phyloP scores from a whole-genome alignment of 2,797 vertebrate species.

The Poeciliopsis gracilis region DNA sequence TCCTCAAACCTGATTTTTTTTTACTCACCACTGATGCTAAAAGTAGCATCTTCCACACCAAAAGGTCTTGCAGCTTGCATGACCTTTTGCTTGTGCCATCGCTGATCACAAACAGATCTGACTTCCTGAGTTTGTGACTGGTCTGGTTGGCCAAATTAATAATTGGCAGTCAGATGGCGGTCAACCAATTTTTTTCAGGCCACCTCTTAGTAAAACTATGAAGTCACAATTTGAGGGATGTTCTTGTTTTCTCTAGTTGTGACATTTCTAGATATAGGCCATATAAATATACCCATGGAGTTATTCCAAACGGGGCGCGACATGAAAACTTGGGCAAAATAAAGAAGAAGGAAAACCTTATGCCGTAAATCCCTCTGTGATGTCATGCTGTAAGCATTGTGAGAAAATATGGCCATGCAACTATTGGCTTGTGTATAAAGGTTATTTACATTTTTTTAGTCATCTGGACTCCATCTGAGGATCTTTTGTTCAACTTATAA shows the following conservation, averaged over 20 bases:
- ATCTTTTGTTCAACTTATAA: background rate
- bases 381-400: background rate
- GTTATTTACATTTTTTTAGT: background rate
- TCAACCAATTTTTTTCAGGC: background rate
- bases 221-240: background rate
- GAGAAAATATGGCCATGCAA: background rate
- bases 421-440: background rate
- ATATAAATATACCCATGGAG: background rate
- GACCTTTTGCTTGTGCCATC: background rate
- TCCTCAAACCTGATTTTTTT: background rate
- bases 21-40: background rate
- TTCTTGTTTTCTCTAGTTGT: background rate
- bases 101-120: background rate
- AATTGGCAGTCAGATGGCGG: background rate
- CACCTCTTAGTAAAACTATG: background rate
- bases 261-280: background rate
- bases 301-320: background rate
- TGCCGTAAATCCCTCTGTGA: background rate
- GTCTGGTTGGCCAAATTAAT: background rate
- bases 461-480: background rate
- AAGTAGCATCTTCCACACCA: background rate
- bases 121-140: background rate
- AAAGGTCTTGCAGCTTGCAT: background rate
- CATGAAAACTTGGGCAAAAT: background rate
- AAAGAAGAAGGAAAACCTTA: background rate